Conservation (phyloP, 2,113 vertebrate species). For the Blennius ocellaris region DNA sequence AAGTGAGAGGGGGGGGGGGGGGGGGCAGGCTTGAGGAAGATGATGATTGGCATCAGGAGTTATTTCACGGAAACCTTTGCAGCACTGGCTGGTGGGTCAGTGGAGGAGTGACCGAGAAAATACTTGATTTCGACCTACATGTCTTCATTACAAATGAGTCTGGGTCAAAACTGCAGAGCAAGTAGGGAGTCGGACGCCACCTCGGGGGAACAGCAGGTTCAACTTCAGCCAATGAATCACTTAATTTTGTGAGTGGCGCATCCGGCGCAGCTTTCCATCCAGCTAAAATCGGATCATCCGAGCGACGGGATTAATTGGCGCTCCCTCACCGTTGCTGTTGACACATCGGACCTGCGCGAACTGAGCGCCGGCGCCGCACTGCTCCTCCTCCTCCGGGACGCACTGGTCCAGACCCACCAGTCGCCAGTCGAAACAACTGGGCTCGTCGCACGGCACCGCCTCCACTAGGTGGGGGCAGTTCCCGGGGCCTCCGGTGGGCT, state of each 20-base stretch:
- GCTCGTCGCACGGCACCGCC: slow-evolving; percentile 95
- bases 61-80: slow-evolving; percentile 10
- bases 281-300: neutral
- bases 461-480: slow-evolving; percentile 95
- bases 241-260: neutral
- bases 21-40: slow-evolving; percentile 25
- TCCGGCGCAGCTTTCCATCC: neutral
- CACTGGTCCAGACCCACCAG: slow-evolving; percentile 87
- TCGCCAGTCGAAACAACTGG: slow-evolving; percentile 91
- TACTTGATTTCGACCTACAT: slow-evolving; percentile 10
- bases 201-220: neutral
- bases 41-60: slow-evolving; percentile 44
- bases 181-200: neutral
- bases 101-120: slow-evolving; percentile 40
- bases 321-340: slow-evolving; percentile 89
- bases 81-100: slow-evolving; percentile 1
- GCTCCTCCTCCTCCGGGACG: slow-evolving; percentile 85
- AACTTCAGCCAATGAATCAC: slow-evolving; percentile 2
- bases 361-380: slow-evolving; percentile 90
- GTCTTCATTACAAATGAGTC: neutral
- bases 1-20: slow-evolving; percentile 25
- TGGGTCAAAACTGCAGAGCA: neutral
- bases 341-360: slow-evolving; percentile 86
- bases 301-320: neutral
- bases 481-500: slow-evolving; percentile 88